Base-by-base conservation (phyloP, 2,888 invertebrate genomes). In the Incurvaria masculella region DNA sequence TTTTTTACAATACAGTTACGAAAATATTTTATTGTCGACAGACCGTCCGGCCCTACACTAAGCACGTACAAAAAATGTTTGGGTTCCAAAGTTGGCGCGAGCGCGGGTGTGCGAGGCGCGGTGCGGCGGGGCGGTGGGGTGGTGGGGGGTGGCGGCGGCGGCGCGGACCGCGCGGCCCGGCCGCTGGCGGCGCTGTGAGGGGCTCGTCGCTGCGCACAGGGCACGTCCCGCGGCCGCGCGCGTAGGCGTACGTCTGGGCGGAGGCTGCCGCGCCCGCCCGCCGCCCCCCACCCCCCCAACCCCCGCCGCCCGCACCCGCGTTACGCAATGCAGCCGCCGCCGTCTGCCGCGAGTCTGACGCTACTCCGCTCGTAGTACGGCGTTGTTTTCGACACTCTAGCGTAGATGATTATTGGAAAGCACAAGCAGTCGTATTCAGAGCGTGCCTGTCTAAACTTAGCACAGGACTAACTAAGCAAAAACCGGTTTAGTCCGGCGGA, bases 151-250 rank as follows among this genome's bases (percentile, higher is more conserved):
- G 61, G 63, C 46, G 57, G 61, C 60, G 65, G 63, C 68, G 76
- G 72, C 73, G 79, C 73, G 78, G 67, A 69, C 80, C 79, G 71
- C 76, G 75, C 69, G 72, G 74, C 71, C 68, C 72, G 70, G 72
- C 64, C 63, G 60, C 63, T 68, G 68, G 69, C 67, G 69, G 70
- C 70, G 72, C 62, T 62, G 70, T 61, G 63, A 63, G 63, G 44
- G 41, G 46, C 46, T 49, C 49, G 51, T 51, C 54, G 59, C 62
- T 61, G 62, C 59, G 58, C 51, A 46, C 48, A 58, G 66, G 58
- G 65, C 65, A 69, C 75, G 73, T 68, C 67, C 48, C 72, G 66
- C 64, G 61, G 59, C 61, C 59, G 60, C 65, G 67, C 71, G 69
- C 72, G 72, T 72, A 68, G 72, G 72, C 73, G 72, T 65, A 56